Evolutionary conservation across 2,888 invertebrate genomes (phyloP), one percentile per base, ranked within the genome.

Genomic region (Charanyca ferruginea): DNA sequence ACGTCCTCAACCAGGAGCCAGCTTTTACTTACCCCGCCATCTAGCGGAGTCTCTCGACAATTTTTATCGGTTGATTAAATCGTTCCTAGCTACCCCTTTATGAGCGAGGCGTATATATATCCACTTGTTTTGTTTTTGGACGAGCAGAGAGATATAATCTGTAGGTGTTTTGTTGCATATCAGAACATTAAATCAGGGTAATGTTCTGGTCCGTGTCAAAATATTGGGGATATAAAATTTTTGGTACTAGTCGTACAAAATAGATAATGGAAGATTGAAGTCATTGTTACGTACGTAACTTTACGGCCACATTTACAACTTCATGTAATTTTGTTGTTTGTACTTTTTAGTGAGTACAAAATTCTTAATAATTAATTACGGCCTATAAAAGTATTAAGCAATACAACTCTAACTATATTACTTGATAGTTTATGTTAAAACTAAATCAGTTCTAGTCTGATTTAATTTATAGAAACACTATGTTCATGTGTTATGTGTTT

Each of bases 31-130:
- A 54, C 60, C 85, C 83, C 89, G 91, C 89, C 91, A 94, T 93
- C 92, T 89, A 87, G 87, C 84, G 87, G 82, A 74, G 85, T 72
- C 81, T 85, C 87, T 83, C 84, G 85, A 90, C 90, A 92, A 88
- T 89, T 93, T 93, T 93, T 94, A 94, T 94, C 94, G 88, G 88
- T 84, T 91, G 90, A 94, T 94, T 91, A 93, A 92, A 94, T 94
- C 93, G 90, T 86, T 86, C 80, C 83, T 85, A 88, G 91, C 92
- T 93, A 93, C 93, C 94, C 93, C 91, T 94, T 93, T 92, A 93
- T 90, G 80, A 86, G 80, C 70, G 61, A 69, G 80, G 80, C 84
- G 81, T 85, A 87, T 87, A 88, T 88, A 89, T 90, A 84, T 86
- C 78, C 86, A 85, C 82, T 86, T 92, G 86, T 90, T 90, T 72